Evolutionary conservation across 2,113 vertebrate species (phyloP).

Genomic region (Piliocolobus tephrosceles): DNA sequence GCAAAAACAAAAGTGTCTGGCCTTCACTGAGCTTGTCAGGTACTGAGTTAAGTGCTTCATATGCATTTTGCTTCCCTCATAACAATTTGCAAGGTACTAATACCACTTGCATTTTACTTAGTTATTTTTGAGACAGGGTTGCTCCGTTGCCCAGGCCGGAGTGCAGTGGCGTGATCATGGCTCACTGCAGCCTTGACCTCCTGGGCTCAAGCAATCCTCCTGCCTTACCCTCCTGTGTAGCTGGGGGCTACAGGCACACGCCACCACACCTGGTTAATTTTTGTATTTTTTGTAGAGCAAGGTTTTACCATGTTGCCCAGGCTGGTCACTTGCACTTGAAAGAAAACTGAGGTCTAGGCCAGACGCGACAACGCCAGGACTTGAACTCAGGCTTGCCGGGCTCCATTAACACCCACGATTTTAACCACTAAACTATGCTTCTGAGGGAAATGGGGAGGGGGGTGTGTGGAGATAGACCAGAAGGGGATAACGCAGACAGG

Average conservation of each 20-base stretch:
- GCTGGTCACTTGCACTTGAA: not conserved
- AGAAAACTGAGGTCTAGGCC: not conserved
- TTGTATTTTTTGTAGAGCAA: too few species aligned
- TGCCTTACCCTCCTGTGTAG: too few species aligned
- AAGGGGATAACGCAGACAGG: not conserved
- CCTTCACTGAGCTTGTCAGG: not conserved
- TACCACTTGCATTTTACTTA: not conserved
- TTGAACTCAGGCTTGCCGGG: not conserved
- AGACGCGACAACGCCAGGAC: not conserved
- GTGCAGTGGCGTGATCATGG: too few species aligned
- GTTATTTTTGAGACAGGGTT: not conserved
- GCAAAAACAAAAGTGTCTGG: not conserved
- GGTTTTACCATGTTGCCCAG: too few species aligned
- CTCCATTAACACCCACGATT: not conserved
- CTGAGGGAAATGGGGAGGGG: not conserved
- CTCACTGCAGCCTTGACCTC: too few species aligned
- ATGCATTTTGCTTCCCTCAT: not conserved
- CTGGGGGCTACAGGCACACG: too few species aligned
- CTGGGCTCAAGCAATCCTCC: too few species aligned
- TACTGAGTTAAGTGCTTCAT: not conserved
- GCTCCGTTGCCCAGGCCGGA: not conserved
- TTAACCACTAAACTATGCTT: not conserved
- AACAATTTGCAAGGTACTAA: not conserved
- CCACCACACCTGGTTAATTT: too few species aligned
- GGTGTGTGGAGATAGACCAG: not conserved